Evolutionary conservation across 2,888 invertebrate genomes (phyloP), one percentile per base, ranked within the genome.

Genomic region (Cyclophora punctaria): DNA sequence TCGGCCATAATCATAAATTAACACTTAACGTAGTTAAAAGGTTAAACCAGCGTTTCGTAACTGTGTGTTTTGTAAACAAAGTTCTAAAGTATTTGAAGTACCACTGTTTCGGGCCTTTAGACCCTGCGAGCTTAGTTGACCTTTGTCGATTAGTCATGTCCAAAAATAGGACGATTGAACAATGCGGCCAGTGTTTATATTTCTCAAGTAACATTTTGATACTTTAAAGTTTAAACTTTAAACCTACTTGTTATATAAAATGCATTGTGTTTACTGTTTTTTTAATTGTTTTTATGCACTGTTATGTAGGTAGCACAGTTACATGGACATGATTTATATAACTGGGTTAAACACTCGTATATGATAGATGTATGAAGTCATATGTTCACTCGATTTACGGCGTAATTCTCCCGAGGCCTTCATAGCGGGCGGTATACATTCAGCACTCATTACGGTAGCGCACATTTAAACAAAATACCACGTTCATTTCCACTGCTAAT

Each of bases 391-490:
- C 58, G 62, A 65, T 67, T 67, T 70, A 70, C 69, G 62, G 56
- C 62, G 59, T 62, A 67, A 62, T 69, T 62, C 52, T 63, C 63
- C 62, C 69, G 67, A 67, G 67, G 69, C 62, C 66, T 49, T 40
- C 47, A 47, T 51, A 47, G 47, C 57, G 49, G 54, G 54, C 52
- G 50, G 56, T 51, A 58, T 61, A 73, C 62, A 66, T 73, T 71
- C 2, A 70, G 66, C 69, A 66, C 63, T 66, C 63, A 73, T 75
- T 73, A 71, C 57, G 37, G 37, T 37, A 55, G 59, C 58, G 59
- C 52, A 61, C 58, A 57, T 64, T 80, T 80, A 77, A 71, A 74
- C 75, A 61, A 67, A 77, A 79, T 75, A 73, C 67, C 71, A 61
- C 55, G 67, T 65, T 74, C 76, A 75, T 72, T 75, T 70, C 60